Evolutionary conservation across 2,888 invertebrate species (phyloP), one percentile per base, ranked within the genome.

Genomic region (Blastobasis lacticolella): DNA sequence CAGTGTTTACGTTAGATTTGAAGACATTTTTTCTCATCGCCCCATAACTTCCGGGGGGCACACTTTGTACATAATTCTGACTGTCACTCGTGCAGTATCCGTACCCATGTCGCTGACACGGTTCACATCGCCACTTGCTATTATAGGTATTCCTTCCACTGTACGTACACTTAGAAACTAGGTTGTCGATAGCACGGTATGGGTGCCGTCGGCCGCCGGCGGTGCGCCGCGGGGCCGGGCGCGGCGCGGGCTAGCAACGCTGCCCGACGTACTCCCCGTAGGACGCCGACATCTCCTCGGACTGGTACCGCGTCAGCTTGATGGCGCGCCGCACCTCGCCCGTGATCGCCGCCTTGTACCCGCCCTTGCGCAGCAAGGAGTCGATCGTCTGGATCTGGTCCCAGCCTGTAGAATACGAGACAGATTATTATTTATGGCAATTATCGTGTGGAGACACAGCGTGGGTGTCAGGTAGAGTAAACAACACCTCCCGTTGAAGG

Each of bases 301-400:
- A 97, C 81, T 97, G 97, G 87, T 99, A 99, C 65, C 98, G 95
- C 50, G 97, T 98, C 69, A 99, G 90, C 85, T 97, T 97, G 76
- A 99, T 95, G 76, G 94, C 93, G 69, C 95, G 93, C 53, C 98
- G 92, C 71, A 95, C 90, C 52, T 97, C 97, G 37, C 92, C 92
- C n/a, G 96, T 96, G 58, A 98, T 97, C 51, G 91, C 85, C 38
- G 97, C 95, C 78, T 97, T 97, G 88, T 94, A 98, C 48, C 99
- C 99, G 61, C 98, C 99, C 88, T 99, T 99, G 63, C 98, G 93
- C 59, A 99, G 91, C 57, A 99, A 89, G 44, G 98, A 97, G 88
- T 99, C 99, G 73, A 99, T 97, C 37, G 99, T 99, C 88, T 99
- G 98, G 62, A 96, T 92, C 88, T 97, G 97, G 91, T 99, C 96